Percentiles rank a stretch among this genome's conserved stretches.
phyloP scores from a whole-genome alignment of 1,140 invertebrate genomes.

The Drosophila orosa region DNA sequence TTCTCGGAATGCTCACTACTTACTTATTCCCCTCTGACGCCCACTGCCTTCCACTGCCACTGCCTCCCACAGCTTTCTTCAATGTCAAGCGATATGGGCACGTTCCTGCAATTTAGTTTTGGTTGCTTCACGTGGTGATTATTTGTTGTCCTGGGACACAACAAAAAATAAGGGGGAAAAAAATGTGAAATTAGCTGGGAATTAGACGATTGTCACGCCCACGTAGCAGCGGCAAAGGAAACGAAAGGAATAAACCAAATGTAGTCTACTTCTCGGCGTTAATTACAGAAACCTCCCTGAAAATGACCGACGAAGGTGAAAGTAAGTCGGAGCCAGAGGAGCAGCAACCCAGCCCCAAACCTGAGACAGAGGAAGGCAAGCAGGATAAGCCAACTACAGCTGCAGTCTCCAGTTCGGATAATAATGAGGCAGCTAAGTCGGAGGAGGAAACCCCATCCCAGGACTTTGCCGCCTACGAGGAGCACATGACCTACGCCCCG shows the following conservation, averaged over 20 bases:
- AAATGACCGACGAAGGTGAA: conserved; percentile 60
- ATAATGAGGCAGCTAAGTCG: conserved; percentile 17
- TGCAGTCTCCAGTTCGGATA: not conserved
- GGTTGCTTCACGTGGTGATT: conserved; percentile 54
- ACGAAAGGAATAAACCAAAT: conserved; percentile 56
- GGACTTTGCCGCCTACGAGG: conserved; percentile 84
- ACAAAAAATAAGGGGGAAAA: conserved; percentile 23
- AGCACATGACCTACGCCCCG: conserved; percentile 87
- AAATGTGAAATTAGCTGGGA: conserved; percentile 79
- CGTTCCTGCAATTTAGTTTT: conserved; percentile 77
- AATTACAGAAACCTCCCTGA: conserved; percentile 59
- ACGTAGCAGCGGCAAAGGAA: conserved; percentile 25
- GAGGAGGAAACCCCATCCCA: conserved; percentile 20
- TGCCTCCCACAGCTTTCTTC: conserved; percentile 22
- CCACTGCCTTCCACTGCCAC: not conserved
- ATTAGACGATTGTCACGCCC: conserved; percentile 65
- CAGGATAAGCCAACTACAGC: not conserved
- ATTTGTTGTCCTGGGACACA: conserved; percentile 45
- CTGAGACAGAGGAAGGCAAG: not conserved
- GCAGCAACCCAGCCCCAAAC: conserved; percentile 4
- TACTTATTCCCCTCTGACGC: conserved; percentile 6
- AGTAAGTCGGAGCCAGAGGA: conserved; percentile 18
- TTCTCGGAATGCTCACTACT: conserved; percentile 48
- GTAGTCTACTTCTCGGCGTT: conserved; percentile 71
- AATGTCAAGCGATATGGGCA: conserved; percentile 77